Evolutionary conservation across 2,113 vertebrate genomes (phyloP).

Genomic region (Hystrix brachyura): DNA sequence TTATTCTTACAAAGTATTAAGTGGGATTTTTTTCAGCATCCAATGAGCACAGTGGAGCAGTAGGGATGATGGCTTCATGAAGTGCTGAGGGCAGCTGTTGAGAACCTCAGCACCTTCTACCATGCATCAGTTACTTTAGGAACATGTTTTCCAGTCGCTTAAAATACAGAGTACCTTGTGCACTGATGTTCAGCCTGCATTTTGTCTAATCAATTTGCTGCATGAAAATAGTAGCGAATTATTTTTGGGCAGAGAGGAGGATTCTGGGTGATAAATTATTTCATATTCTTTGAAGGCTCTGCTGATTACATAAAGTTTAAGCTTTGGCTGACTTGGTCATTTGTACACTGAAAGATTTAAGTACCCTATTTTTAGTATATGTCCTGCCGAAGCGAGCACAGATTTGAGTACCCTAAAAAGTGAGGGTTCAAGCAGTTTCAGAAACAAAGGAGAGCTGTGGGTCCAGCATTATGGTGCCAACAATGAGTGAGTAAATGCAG

Average conservation of each 20-base stretch:
- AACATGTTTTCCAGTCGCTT: not conserved
- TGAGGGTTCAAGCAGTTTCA: not conserved
- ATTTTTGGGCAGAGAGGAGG: not conserved
- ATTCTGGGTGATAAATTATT: not conserved
- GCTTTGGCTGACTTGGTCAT: not conserved
- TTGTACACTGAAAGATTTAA: not conserved
- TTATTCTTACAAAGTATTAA: not conserved
- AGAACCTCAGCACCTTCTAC: not conserved
- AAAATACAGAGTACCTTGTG: not conserved
- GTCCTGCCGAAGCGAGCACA: not conserved
- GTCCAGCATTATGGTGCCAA: not conserved
- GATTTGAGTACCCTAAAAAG: constrained; percentile 9
- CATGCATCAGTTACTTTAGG: not conserved
- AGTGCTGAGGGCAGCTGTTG: not conserved
- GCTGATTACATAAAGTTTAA: not conserved
- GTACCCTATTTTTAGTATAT: not conserved
- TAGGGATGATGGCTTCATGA: not conserved
- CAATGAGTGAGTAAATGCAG: not conserved
- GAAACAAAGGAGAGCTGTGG: not conserved
- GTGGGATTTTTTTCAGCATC: not conserved
- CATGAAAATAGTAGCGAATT: not conserved
- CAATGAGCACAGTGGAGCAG: not conserved
- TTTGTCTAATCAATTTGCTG: not conserved
- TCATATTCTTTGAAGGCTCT: constrained; percentile 20
- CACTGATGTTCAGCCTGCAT: not conserved